phyloP scores from a whole-genome alignment of 2,797 vertebrate genomes.

The Xenops minutus region DNA sequence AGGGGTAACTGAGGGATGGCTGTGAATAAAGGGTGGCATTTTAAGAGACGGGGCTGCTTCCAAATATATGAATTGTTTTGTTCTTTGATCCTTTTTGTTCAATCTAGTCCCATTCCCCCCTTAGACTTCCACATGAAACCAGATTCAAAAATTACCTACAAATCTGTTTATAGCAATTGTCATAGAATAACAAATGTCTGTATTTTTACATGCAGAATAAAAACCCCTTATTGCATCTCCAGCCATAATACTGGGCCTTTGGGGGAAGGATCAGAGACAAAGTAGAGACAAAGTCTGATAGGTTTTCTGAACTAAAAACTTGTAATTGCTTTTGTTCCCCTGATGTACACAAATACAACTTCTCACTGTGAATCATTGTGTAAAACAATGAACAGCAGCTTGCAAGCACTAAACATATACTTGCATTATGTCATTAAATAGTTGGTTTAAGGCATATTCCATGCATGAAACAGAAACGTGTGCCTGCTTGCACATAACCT shows the following conservation, averaged over 20 bases:
- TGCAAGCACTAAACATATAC: not conserved
- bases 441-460: not conserved
- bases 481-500: not conserved
- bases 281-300: not conserved
- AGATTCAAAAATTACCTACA: not conserved
- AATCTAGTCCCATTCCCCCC: not conserved
- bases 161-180: not conserved
- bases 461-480: not conserved
- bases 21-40: not conserved
- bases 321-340: not conserved
- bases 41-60: not conserved
- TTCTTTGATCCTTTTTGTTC: not conserved
- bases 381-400: not conserved
- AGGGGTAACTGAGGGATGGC: not conserved
- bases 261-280: not conserved
- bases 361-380: not conserved
- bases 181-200: not conserved
- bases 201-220: not conserved
- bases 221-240: not conserved
- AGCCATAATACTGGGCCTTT: not conserved
- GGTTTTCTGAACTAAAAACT: not conserved
- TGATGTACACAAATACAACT: not conserved
- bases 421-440: not conserved
- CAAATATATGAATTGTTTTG: not conserved
- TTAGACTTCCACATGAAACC: not conserved